A percentile compares a stretch with the other conserved stretches of the same genome.
These are phyloP conservation scores for Apis laboriosa DNA, from an alignment of 1,140 invertebrate genomes.

Conservation along the genomic window DNA sequence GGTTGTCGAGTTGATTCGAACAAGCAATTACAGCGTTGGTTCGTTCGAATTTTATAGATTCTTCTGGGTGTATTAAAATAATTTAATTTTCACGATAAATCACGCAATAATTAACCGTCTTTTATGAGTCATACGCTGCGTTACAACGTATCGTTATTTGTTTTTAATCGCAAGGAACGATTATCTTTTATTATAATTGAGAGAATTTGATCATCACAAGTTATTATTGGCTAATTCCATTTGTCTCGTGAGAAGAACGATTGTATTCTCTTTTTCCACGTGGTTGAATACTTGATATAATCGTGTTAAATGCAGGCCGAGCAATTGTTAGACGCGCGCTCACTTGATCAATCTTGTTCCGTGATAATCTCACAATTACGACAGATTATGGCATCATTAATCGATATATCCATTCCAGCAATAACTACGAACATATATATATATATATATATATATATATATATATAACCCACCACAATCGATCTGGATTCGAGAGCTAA, in stretches of 20 bases:
- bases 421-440: slow-evolving; percentile 19
- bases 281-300: neutral
- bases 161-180: no score
- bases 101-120: no score
- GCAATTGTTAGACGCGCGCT: neutral
- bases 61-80: no score
- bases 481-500: slow-evolving; percentile 49
- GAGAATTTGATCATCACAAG: no score
- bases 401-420: neutral
- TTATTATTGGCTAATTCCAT: neutral
- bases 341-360: neutral
- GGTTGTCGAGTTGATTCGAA: no score
- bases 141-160: no score
- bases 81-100: no score
- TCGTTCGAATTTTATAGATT: no score
- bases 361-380: neutral
- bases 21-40: no score
- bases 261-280: neutral
- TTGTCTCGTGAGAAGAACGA: neutral
- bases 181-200: no score
- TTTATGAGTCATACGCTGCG: no score
- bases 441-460: no score
- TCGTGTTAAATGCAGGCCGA: neutral
- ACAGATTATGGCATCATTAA: slow-evolving; percentile 30
- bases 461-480: slow-evolving; percentile 37